Percentiles rank a stretch among this genome's conserved stretches.
These are phyloP conservation scores for Teleogryllus oceanicus DNA, from an alignment of 2,888 invertebrate genomes.

Conservation along the genomic window DNA sequence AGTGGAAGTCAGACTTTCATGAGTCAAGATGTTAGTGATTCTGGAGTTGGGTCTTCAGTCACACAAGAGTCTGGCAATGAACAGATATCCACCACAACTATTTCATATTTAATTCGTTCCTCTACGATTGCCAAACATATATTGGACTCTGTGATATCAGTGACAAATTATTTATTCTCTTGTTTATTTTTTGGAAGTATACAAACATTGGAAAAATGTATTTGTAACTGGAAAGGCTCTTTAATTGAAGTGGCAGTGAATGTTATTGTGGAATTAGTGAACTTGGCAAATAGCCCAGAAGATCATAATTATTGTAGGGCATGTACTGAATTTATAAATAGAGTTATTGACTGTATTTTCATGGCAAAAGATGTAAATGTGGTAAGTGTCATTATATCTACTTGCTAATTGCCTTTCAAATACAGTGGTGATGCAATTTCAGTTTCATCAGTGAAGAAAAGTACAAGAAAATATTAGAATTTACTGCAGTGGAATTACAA, in stretches of 20 bases:
- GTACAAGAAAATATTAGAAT: too few species aligned
- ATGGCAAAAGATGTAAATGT: too few species aligned
- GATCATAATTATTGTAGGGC: constrained; percentile 19
- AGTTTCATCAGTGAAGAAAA: too few species aligned
- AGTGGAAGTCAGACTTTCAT: not conserved
- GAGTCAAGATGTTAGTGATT: not conserved
- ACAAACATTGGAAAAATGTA: not conserved
- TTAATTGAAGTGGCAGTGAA: constrained; percentile 25
- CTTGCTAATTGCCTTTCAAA: too few species aligned
- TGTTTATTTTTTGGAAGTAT: not conserved
- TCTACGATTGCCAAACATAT: constrained; percentile 20
- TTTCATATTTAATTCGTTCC: constrained; percentile 25
- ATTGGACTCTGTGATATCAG: constrained; percentile 18
- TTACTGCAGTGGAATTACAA: too few species aligned
- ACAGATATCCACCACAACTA: constrained; percentile 12
- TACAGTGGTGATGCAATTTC: too few species aligned
- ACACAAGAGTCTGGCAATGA: not conserved
- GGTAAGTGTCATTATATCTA: too few species aligned
- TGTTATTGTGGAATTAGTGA: constrained; percentile 24
- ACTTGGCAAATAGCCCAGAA: not conserved
- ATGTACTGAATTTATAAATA: constrained; percentile 18
- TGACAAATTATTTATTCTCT: constrained; percentile 22
- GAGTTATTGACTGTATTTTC: constrained; percentile 22
- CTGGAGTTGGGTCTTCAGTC: not conserved
- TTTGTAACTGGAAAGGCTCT: constrained; percentile 28